Conservation (phyloP, 37 sponge, comb jelly and placozoan genomes). For the Ianthella basta region DNA sequence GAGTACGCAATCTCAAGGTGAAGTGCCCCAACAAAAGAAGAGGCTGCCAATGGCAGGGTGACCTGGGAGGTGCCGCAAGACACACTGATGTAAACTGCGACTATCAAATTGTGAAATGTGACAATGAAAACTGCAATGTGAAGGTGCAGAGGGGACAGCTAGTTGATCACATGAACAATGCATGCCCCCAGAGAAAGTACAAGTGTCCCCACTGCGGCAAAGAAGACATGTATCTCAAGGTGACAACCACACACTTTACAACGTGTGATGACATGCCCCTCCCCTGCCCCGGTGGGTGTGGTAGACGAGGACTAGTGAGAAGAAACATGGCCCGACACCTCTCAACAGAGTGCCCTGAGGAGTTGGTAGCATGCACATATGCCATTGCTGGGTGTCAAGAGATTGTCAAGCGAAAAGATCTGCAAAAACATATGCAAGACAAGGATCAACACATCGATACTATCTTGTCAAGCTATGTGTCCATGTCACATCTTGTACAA, state of each 20-base stretch:
- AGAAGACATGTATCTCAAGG: background rate
- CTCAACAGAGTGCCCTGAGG: conserved; percentile 23
- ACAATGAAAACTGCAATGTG: background rate
- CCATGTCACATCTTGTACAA: too few species aligned
- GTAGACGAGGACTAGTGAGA: background rate
- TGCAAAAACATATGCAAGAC: background rate
- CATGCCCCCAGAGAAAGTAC: background rate
- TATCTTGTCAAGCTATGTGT: too few species aligned
- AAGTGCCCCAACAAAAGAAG: too few species aligned
- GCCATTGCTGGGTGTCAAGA: conserved; percentile 47
- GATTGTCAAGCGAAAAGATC: background rate
- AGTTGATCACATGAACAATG: background rate
- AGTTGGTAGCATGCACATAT: conserved; percentile 49
- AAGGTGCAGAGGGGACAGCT: background rate
- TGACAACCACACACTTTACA: background rate
- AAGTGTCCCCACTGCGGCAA: conserved; percentile 24
- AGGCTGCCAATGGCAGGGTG: too few species aligned
- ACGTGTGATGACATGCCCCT: conserved; percentile 6
- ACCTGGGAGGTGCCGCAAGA: too few species aligned
- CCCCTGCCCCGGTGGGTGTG: conserved; percentile 23
- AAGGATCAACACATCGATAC: background rate
- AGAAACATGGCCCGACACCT: conserved; percentile 30
- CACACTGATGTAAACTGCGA: background rate
- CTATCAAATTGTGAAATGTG: conserved; percentile 4
- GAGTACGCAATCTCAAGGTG: too few species aligned